A percentile compares a stretch with the other conserved stretches of the same genome.
These are phyloP conservation scores for Drosophila fulvimacula DNA, from an alignment of 2,888 invertebrate genomes.

Conservation along the genomic window DNA sequence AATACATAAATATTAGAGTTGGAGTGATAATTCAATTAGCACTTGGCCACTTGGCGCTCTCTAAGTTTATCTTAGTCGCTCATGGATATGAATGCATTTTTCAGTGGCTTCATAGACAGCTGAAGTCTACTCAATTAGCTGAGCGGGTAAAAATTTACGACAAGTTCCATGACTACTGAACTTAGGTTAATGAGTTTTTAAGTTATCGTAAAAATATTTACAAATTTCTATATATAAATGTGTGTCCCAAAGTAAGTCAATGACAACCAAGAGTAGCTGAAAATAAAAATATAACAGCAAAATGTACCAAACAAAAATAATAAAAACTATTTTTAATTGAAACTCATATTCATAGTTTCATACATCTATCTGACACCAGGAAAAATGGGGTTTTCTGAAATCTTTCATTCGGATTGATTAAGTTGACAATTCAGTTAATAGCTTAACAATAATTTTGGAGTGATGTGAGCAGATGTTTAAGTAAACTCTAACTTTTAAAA, in stretches of 20 bases:
- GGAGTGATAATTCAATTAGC: conserved; percentile 67
- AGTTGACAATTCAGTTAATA: not conserved
- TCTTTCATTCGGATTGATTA: not conserved
- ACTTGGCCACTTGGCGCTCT: conserved; percentile 54
- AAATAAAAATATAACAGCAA: not conserved
- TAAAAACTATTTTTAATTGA: not conserved
- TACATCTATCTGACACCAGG: not conserved
- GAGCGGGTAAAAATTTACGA: not conserved
- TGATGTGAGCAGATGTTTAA: conserved; percentile 7
- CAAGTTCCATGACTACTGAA: not conserved
- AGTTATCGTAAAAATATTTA: not conserved
- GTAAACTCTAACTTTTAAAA: conserved; percentile 4
- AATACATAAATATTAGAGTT: conserved; percentile 44
- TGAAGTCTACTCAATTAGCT: conserved; percentile 5
- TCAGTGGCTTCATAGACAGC: conserved; percentile 9
- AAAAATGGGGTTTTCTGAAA: not conserved
- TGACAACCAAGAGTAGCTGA: not conserved
- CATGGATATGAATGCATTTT: conserved; percentile 3
- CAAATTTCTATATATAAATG: not conserved
- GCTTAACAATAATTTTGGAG: not conserved
- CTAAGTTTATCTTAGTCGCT: conserved; percentile 20
- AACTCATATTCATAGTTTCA: not conserved
- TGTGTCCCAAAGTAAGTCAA: not conserved
- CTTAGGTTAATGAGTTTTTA: not conserved
- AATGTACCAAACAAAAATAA: no score